Evolutionary conservation across 2,888 invertebrate species (phyloP).

Genomic region (Hirtodrosophila histrioides): DNA sequence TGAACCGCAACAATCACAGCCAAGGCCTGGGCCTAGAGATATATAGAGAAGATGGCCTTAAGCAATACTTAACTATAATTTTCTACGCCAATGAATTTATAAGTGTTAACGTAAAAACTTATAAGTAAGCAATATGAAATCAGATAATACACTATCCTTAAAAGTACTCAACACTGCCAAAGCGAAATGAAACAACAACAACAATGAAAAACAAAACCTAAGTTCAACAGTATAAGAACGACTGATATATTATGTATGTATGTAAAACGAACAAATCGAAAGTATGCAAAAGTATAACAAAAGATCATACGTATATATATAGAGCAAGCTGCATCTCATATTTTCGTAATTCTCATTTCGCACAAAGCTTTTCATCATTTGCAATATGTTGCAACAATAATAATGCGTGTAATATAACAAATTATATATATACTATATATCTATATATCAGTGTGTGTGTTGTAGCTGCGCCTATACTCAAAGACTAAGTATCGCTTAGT

Average conservation of each 20-base stretch:
- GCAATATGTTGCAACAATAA: conserved; percentile 40
- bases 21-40: conserved; percentile 10
- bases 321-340: neutral
- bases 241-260: conserved; percentile 57
- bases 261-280: conserved; percentile 4
- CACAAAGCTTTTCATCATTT: conserved; percentile 45
- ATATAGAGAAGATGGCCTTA: conserved; percentile 26
- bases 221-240: conserved; percentile 62
- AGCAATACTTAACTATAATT: conserved; percentile 30
- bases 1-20: conserved; percentile 4
- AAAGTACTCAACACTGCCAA: conserved; percentile 81
- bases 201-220: conserved; percentile 25
- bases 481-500: conserved; percentile 42
- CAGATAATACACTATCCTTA: conserved; percentile 13
- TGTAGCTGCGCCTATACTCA: conserved; percentile 40
- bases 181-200: conserved; percentile 59
- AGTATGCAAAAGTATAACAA: neutral
- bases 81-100: conserved; percentile 40
- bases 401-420: conserved; percentile 29
- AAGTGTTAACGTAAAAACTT: conserved; percentile 25
- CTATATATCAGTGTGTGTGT: conserved; percentile 27
- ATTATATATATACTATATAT: conserved; percentile 20
- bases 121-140: conserved; percentile 12
- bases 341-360: conserved; percentile 37
- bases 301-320: conserved; percentile 7